These are phyloP conservation scores for Pocota personata DNA, from an alignment of 2,888 invertebrate genomes.

Conservation along the genomic window DNA sequence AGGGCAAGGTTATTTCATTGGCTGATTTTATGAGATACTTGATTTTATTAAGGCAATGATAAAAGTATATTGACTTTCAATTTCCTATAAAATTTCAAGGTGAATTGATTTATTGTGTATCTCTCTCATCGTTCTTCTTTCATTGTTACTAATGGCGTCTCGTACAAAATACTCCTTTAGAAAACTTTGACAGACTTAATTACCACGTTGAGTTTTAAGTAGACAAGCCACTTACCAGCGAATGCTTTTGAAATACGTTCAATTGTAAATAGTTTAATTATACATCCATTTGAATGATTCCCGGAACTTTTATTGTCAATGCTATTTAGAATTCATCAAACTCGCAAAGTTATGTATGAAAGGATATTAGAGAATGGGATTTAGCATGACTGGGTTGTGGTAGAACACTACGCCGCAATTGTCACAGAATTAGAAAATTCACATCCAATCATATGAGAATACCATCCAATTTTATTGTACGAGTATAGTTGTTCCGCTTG, in stretches of 20 bases:
- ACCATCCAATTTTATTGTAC: too few species aligned
- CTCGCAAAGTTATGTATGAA: neutral
- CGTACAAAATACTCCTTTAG: neutral
- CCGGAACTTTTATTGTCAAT: too few species aligned
- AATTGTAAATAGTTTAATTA: neutral
- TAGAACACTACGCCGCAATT: too few species aligned
- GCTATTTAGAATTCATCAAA: neutral
- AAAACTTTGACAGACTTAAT: neutral
- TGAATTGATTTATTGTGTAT: too few species aligned
- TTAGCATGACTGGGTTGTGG: too few species aligned
- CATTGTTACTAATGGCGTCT: neutral
- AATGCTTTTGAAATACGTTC: neutral
- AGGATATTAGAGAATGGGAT: neutral
- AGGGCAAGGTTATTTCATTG: neutral
- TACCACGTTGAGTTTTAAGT: neutral
- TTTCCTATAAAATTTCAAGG: neutral
- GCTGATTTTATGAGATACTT: neutral
- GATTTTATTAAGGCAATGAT: neutral
- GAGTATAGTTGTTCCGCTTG: too few species aligned
- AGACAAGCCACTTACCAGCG: neutral
- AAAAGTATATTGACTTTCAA: neutral
- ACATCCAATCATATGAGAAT: too few species aligned
- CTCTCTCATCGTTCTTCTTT: too few species aligned
- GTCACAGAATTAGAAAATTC: too few species aligned
- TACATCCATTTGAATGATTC: neutral